These are phyloP conservation scores for Probaryconus sp. DNA, from an alignment of 1,140 invertebrate genomes.

Conservation along the genomic window DNA sequence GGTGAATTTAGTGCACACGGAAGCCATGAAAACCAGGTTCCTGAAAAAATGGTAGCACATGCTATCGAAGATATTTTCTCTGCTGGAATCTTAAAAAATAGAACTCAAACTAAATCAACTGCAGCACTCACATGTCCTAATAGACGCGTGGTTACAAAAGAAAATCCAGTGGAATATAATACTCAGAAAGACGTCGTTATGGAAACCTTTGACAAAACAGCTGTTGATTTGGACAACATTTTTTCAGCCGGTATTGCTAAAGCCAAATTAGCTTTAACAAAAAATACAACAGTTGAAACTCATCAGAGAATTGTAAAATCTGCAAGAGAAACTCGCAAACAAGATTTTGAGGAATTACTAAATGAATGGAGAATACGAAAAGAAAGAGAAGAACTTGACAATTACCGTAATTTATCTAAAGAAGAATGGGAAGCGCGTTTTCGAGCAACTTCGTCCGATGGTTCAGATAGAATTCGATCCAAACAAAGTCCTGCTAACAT, in stretches of 20 bases:
- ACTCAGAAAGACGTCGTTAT: conserved; percentile 22
- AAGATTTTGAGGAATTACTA: conserved; percentile 1
- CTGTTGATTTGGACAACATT: conserved; percentile 67
- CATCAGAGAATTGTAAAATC: conserved; percentile 21
- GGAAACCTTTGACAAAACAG: conserved; percentile 47
- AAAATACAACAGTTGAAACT: conserved; percentile 21
- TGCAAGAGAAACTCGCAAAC: conserved; percentile 15
- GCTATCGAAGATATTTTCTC: conserved; percentile 66
- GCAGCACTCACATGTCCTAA: conserved; percentile 13
- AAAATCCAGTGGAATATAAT: background rate
- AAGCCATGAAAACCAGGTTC: conserved; percentile 28
- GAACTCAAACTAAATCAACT: conserved; percentile 34
- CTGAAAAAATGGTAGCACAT: conserved; percentile 52
- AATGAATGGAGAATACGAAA: conserved; percentile 64
- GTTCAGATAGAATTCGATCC: conserved; percentile 4
- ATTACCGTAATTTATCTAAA: conserved; percentile 73
- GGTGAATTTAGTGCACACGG: conserved; percentile 25
- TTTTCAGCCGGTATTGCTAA: conserved; percentile 69
- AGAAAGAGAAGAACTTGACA: conserved; percentile 64
- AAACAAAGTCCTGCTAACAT: background rate
- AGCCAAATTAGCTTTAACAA: conserved; percentile 50
- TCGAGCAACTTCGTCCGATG: conserved; percentile 47
- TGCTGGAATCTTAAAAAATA: conserved; percentile 57
- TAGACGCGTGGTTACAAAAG: background rate
- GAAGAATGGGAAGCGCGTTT: conserved; percentile 76